Base-by-base conservation (phyloP, 2,113 vertebrate species). In the Seriola quinqueradiata region DNA sequence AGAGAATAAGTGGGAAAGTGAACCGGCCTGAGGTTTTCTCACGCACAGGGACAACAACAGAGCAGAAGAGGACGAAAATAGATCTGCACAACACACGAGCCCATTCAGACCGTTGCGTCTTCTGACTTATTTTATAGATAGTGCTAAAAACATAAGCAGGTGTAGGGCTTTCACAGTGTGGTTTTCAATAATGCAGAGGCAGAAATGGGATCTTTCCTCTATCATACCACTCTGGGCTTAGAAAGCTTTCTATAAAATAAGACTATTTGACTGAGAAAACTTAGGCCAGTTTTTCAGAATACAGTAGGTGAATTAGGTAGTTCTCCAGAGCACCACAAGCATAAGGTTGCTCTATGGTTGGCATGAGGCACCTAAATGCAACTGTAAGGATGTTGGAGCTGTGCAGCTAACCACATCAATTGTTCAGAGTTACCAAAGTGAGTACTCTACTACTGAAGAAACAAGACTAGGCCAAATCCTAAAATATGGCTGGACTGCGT, bases 161-260 rank as follows among this genome's bases (percentile, higher is more conserved):
- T 77, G 32, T 71, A 75, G 82, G 68, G 78, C 81, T 86, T 89
- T 82, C 70, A 89, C 6, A 11, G 76, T 67, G 61, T 76, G 2
- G 34, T n/a, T 11, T 52, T 93, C 5, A 91, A 92, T 91, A 89
- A 90, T 92, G 77, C 59, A 92, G 68, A 83, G 57, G 46, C 59
- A 70, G 80, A 82, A 85, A 89, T 67, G 66, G 71, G 75, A 82
- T 84, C 75, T 84, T 77, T 82, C 17, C 61, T 79, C 73, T 71
- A 25, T 68, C 19, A 54, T 25, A 60, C 55, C 63, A 77, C 81
- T 89, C 80, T 61, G 46, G 64, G 32, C 75, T 75, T 40, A 67
- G 42, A 74, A 23, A 74, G 65, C 38, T 76, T 58, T 66, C 34
- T 23, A 68, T 66, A 64, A 82, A 55, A 74, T 12, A 60, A 8